Conservation (phyloP, 2,888 invertebrate species). For the Litoditis marina region DNA sequence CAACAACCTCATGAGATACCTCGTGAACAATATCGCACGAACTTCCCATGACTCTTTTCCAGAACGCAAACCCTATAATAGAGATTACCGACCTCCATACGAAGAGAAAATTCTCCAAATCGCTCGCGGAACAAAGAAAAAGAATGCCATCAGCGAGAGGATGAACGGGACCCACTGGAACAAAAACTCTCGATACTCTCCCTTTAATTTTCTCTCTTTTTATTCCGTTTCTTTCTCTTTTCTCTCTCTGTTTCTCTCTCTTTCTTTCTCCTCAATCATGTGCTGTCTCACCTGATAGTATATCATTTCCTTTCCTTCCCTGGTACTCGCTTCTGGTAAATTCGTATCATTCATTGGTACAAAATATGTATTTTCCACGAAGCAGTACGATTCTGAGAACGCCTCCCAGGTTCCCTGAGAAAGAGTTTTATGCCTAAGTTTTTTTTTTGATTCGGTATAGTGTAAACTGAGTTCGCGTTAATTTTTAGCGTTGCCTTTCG, state of each 20-base stretch:
- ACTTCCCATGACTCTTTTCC: background rate
- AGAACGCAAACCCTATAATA: background rate
- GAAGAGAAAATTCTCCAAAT: conserved; percentile 43
- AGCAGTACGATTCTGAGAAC: conserved; percentile 66
- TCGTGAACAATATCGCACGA: too few species aligned
- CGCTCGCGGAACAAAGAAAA: conserved; percentile 46
- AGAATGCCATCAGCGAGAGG: conserved; percentile 49
- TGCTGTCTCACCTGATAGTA: conserved; percentile 52
- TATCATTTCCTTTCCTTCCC: conserved; percentile 44
- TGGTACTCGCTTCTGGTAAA: conserved; percentile 27
- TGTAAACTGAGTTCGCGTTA: too few species aligned
- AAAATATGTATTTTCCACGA: conserved; percentile 66
- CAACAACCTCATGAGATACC: too few species aligned
- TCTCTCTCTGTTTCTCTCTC: too few species aligned
- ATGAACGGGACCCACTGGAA: conserved; percentile 62
- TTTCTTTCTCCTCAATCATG: too few species aligned
- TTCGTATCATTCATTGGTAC: conserved; percentile 42
- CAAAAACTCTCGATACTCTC: conserved; percentile 49
- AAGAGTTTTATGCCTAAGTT: background rate
- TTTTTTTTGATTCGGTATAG: background rate
- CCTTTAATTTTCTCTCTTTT: conserved; percentile 42
- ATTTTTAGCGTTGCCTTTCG: too few species aligned
- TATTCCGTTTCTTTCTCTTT: conserved; percentile 20
- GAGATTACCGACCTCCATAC: conserved; percentile 27
- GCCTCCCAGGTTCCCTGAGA: conserved; percentile 63